These are phyloP conservation scores for Apamea sordens DNA, from an alignment of 2,888 invertebrate genomes.

Conservation along the genomic window DNA sequence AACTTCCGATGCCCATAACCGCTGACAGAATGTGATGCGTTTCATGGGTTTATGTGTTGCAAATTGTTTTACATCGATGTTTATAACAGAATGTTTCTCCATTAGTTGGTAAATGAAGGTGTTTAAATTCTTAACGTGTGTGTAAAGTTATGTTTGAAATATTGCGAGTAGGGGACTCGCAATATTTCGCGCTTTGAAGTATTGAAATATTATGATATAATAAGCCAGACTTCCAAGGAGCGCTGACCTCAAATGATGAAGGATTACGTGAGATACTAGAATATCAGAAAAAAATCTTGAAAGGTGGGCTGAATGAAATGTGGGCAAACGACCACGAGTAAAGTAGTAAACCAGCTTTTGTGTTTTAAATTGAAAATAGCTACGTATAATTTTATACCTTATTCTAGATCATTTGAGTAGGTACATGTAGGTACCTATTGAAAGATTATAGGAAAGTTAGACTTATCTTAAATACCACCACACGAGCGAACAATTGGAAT, in stretches of 20 bases:
- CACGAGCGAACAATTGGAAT: slow-evolving; percentile 15
- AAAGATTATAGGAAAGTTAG: not conserved
- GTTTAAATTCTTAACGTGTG: slow-evolving; percentile 1
- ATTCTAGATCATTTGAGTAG: too few species aligned
- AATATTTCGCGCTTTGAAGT: too few species aligned
- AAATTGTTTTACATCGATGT: slow-evolving; percentile 49
- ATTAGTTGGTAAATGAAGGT: slow-evolving; percentile 21
- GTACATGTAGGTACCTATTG: not conserved
- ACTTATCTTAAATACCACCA: slow-evolving; percentile 11
- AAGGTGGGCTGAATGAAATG: not conserved
- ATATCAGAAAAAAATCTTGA: not conserved
- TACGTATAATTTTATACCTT: not conserved
- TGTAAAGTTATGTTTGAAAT: slow-evolving; percentile 7
- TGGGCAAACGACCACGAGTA: not conserved
- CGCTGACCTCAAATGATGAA: not conserved
- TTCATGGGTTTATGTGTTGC: slow-evolving; percentile 49
- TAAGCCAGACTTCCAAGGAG: not conserved
- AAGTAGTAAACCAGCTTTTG: too few species aligned
- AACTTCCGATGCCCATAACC: slow-evolving; percentile 63
- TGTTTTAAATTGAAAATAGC: not conserved
- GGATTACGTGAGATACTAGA: not conserved
- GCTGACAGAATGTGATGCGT: slow-evolving; percentile 46
- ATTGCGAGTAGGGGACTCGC: not conserved
- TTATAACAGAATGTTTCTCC: slow-evolving; percentile 21
- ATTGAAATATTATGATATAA: not conserved